phyloP scores from a whole-genome alignment of 2,888 invertebrate genomes.

The Netelia virgata region DNA sequence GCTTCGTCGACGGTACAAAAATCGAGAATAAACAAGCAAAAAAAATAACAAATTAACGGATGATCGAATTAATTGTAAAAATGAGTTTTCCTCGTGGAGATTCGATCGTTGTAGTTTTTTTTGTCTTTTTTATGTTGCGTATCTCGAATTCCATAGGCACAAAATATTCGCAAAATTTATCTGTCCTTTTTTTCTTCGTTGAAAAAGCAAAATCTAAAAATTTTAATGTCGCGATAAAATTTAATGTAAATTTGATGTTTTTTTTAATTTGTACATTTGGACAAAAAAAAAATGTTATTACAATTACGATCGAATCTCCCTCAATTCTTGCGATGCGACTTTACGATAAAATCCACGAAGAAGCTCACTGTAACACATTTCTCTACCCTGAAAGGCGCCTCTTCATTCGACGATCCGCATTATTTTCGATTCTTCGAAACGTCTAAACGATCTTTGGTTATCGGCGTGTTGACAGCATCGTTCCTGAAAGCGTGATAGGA shows the following conservation, averaged over 20 bases:
- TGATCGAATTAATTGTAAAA: neutral
- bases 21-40: constrained; percentile 8
- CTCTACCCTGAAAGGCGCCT: neutral
- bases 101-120: constrained; percentile 1
- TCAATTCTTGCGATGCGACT: neutral
- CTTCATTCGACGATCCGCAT: neutral
- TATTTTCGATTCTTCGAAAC: constrained; percentile 1
- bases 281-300: too few relatives aligned
- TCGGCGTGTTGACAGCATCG: neutral
- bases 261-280: too few relatives aligned
- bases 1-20: constrained; percentile 38
- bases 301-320: too few relatives aligned
- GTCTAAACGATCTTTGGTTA: neutral
- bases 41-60: neutral
- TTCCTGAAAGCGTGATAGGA: constrained; percentile 42
- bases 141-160: neutral
- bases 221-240: too few relatives aligned
- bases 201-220: too few relatives aligned
- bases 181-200: too few relatives aligned
- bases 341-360: neutral
- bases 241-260: too few relatives aligned
- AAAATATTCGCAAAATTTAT: too few relatives aligned
- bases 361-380: neutral
- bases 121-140: neutral
- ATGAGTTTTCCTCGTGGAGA: neutral